These are phyloP conservation scores for Sylvietta virens DNA, from an alignment of 2,113 vertebrate species.

Conservation along the genomic window DNA sequence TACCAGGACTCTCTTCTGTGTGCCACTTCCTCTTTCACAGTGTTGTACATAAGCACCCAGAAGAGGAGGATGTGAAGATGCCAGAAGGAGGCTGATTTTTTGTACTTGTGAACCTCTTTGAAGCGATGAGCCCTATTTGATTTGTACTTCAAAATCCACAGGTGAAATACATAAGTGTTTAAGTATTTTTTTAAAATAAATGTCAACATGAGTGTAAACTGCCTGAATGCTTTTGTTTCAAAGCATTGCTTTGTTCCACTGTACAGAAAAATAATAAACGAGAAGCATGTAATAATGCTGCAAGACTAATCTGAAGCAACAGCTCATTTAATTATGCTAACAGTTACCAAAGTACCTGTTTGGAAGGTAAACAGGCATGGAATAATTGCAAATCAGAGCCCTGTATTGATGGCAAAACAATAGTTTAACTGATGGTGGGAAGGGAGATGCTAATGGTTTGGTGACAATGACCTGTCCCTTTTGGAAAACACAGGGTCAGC, in stretches of 20 bases:
- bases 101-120: constrained; percentile 35
- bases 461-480: background rate
- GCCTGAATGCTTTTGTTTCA: constrained; percentile 1
- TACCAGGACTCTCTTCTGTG: background rate
- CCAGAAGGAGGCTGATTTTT: constrained; percentile 13
- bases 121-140: constrained; percentile 5
- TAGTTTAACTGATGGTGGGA: background rate
- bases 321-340: background rate
- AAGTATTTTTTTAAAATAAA: constrained; percentile 30
- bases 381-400: background rate
- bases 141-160: constrained; percentile 22
- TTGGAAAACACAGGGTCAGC: background rate
- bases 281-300: background rate
- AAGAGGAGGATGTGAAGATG: constrained; percentile 93
- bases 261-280: constrained; percentile 11
- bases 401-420: background rate
- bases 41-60: constrained; percentile 99
- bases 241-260: background rate
- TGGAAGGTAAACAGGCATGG: background rate
- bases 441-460: background rate
- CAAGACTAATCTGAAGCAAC: constrained; percentile 10
- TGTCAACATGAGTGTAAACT: background rate
- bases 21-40: constrained; percentile 70
- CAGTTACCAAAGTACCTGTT: background rate
- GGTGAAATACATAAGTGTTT: background rate